Base-by-base conservation (phyloP, 2,113 vertebrate genomes). In the Hippocampus mohnikei region DNA sequence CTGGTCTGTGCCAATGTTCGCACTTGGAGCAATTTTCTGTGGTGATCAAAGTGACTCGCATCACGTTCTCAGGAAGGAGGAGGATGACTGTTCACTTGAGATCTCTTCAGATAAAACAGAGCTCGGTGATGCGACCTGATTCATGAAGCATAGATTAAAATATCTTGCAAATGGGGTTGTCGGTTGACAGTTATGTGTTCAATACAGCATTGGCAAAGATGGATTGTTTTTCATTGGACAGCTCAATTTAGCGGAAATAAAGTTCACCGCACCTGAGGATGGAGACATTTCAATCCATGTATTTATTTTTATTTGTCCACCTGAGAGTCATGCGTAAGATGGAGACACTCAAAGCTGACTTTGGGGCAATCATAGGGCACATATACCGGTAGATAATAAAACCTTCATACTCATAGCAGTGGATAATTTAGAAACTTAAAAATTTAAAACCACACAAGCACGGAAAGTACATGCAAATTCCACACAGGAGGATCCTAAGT, bases 1-100 rank as follows among this genome's bases (percentile, higher is more conserved):
- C 50, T 52, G 50, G 7, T n/a, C 50, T 52, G 20, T 48, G 46
- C 9, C 20, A 52, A 52, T 52, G 2, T 23, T n/a, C 52, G 10
- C 52, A 55, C 21, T 25, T 4, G 11, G n/a, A 25, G 6, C 20
- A 4, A 2, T 7, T 20, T 21, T 8, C 20, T n/a, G 50, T 21
- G 50, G 6, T n/a, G 50, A 12, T 25, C 8, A 3, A 56, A 25
- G 10, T 25, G 11, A 56, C 55, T 12, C n/a, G 5, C n/a, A 25
- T 59, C 56, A 59, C 25, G 56, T 59, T 18, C 25, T 27, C 25
- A 59, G 56, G 25, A 59, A 59, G 56, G 56, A 59, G 56, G 56
- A 59, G 11, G 13, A 29, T n/a, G 25, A 59, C 56, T 29, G 56
- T 29, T 27, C 25, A 16, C 56, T 16, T 16, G 56, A 29, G 56